A percentile compares a stretch with the other conserved stretches of the same genome.
phyloP scores from a whole-genome alignment of 37 sponge, comb jelly and placozoan species.

The Aplysina aerophoba region DNA sequence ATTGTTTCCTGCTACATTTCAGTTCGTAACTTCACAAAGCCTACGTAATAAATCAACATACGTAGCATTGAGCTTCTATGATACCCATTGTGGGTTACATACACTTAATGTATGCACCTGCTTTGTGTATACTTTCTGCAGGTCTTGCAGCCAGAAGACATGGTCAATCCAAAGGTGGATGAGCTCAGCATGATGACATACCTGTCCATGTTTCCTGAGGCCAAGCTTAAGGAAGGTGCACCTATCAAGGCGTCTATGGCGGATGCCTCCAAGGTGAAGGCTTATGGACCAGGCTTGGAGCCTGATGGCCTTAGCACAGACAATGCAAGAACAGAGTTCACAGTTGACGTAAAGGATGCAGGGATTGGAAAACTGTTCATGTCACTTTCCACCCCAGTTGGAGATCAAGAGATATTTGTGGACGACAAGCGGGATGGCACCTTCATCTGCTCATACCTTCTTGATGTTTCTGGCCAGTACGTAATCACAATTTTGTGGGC shows the following conservation, averaged over 20 bases:
- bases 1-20: too few relatives aligned
- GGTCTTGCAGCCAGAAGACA: slow-evolving; percentile 77
- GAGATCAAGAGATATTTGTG: neutral
- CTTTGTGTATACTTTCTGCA: neutral
- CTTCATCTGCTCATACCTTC: slow-evolving; percentile 19
- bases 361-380: slow-evolving; percentile 17
- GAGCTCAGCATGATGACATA: slow-evolving; percentile 89
- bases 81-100: too few relatives aligned
- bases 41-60: too few relatives aligned
- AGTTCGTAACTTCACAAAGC: too few relatives aligned
- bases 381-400: neutral
- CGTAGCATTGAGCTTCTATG: too few relatives aligned
- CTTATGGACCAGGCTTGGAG: slow-evolving; percentile 56
- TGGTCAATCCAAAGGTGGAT: slow-evolving; percentile 82
- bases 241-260: slow-evolving; percentile 48
- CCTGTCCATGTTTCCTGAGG: slow-evolving; percentile 81
- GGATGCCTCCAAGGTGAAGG: slow-evolving; percentile 58
- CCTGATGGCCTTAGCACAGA: slow-evolving; percentile 41
- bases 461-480: slow-evolving; percentile 10
- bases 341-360: slow-evolving; percentile 34
- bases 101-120: too few relatives aligned
- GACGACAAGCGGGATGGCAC: neutral
- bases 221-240: slow-evolving; percentile 63
- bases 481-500: slow-evolving; percentile 9
- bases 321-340: slow-evolving; percentile 25